These are phyloP conservation scores for Saccopteryx bilineata DNA, from an alignment of 2,113 vertebrate species.

Conservation along the genomic window DNA sequence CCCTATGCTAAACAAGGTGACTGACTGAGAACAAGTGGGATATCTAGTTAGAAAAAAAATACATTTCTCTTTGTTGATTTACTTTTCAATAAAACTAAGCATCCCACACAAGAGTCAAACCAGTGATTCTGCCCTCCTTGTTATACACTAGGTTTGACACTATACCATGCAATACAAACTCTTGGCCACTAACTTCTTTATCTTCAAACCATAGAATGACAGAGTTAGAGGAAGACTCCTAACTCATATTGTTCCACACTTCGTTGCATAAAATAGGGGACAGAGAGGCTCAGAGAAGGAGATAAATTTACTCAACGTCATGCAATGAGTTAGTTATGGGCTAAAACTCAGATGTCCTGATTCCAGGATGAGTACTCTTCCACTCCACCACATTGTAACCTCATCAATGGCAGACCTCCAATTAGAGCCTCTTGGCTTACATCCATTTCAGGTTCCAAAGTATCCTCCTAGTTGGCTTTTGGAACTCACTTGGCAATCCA, in stretches of 20 bases:
- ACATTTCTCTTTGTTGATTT: slow-evolving; percentile 53
- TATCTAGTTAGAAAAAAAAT: slow-evolving; percentile 15
- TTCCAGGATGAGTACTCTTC: slow-evolving; percentile 52
- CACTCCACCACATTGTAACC: slow-evolving; percentile 47
- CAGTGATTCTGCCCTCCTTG: slow-evolving; percentile 2
- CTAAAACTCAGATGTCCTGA: slow-evolving; percentile 70
- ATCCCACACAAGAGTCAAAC: slow-evolving; percentile 24
- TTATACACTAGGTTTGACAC: slow-evolving; percentile 1
- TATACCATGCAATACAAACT: slow-evolving; percentile 15
- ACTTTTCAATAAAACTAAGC: slow-evolving; percentile 61
- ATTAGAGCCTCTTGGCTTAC: slow-evolving; percentile 62
- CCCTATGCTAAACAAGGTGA: slow-evolving; percentile 16
- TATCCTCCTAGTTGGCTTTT: slow-evolving; percentile 59
- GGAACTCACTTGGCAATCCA: slow-evolving; percentile 68
- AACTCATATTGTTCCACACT: background rate
- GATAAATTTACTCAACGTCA: slow-evolving; percentile 67
- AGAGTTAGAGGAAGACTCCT: slow-evolving; percentile 2
- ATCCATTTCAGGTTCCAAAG: slow-evolving; percentile 69
- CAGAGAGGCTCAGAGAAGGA: slow-evolving; percentile 44
- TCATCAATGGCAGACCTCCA: slow-evolving; percentile 62
- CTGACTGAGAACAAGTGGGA: background rate
- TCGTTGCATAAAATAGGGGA: slow-evolving; percentile 30
- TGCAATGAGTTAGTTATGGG: slow-evolving; percentile 33
- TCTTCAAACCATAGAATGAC: slow-evolving; percentile 12
- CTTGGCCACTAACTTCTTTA: slow-evolving; percentile 8